These are phyloP conservation scores for Hypena proboscidalis DNA, from an alignment of 2,888 invertebrate genomes.

Conservation along the genomic window DNA sequence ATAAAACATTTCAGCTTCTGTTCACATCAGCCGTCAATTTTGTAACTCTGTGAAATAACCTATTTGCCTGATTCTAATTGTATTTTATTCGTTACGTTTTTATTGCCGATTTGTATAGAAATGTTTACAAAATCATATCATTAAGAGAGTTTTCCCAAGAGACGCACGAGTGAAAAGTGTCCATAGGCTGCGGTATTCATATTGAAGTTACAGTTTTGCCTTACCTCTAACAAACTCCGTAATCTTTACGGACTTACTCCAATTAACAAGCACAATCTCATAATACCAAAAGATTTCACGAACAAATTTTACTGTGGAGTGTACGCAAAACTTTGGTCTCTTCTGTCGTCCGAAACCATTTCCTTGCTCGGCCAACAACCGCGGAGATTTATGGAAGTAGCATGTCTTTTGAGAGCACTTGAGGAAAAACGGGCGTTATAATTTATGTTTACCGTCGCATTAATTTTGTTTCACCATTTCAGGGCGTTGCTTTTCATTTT, in stretches of 20 bases:
- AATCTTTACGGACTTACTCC: too few relatives aligned
- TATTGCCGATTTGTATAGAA: too few relatives aligned
- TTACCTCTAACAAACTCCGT: too few relatives aligned
- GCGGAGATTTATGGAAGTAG: constrained; percentile 73
- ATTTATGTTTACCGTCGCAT: constrained; percentile 64
- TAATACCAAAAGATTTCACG: constrained; percentile 66
- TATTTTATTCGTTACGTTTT: too few relatives aligned
- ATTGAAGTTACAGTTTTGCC: too few relatives aligned
- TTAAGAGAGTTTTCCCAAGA: too few relatives aligned
- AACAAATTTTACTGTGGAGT: constrained; percentile 70
- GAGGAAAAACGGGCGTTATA: constrained; percentile 66
- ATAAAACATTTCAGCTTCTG: constrained; percentile 51
- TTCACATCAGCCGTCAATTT: too few relatives aligned
- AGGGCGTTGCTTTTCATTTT: constrained; percentile 58
- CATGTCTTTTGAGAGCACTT: constrained; percentile 70
- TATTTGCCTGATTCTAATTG: too few relatives aligned
- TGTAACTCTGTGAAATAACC: too few relatives aligned
- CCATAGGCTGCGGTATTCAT: too few relatives aligned
- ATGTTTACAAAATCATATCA: too few relatives aligned
- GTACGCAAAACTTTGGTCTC: constrained; percentile 71
- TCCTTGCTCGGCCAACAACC: constrained; percentile 73
- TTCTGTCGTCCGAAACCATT: constrained; percentile 62
- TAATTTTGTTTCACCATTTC: constrained; percentile 63
- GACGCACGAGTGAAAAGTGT: too few relatives aligned
- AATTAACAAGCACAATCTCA: constrained; percentile 63